Conservation (phyloP, 2,888 invertebrate species). For the Drosophila pullipes region DNA sequence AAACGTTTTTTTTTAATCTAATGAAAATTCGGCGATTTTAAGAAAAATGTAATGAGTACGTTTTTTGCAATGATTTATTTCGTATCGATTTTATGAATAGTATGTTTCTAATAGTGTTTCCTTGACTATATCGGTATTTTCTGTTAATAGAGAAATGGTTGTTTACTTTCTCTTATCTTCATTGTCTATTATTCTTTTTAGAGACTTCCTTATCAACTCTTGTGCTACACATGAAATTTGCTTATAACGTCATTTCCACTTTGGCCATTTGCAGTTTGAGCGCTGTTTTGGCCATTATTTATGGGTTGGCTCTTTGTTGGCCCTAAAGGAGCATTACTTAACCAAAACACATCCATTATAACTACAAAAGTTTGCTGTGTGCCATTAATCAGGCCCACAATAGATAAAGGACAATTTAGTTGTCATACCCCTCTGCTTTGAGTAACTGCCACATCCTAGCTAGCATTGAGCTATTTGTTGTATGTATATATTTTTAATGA, state of each 20-base stretch:
- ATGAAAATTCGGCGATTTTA: too few species aligned
- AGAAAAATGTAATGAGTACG: neutral
- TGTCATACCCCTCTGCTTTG: constrained; percentile 1
- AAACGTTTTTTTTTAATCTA: neutral
- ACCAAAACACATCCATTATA: constrained; percentile 31
- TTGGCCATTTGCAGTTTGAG: constrained; percentile 35
- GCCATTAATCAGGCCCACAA: constrained; percentile 56
- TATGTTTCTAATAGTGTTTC: neutral
- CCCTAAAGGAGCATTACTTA: constrained; percentile 14
- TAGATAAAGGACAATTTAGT: constrained; percentile 25
- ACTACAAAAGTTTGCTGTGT: constrained; percentile 36
- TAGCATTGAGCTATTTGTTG: constrained; percentile 20
- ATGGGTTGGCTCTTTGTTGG: constrained; percentile 12
- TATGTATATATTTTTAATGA: constrained; percentile 27
- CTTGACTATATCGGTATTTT: neutral
- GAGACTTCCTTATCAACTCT: constrained; percentile 1
- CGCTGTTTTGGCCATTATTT: constrained; percentile 35
- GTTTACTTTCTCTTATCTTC: neutral
- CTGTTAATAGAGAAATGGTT: neutral
- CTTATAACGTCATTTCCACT: constrained; percentile 7
- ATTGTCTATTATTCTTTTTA: neutral
- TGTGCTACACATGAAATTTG: constrained; percentile 1
- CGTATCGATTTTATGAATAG: neutral
- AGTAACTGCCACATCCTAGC: constrained; percentile 21
- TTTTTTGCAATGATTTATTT: neutral